Evolutionary conservation across 2,113 vertebrate genomes (phyloP).

Genomic region (Anarhynchus alexandrinus): DNA sequence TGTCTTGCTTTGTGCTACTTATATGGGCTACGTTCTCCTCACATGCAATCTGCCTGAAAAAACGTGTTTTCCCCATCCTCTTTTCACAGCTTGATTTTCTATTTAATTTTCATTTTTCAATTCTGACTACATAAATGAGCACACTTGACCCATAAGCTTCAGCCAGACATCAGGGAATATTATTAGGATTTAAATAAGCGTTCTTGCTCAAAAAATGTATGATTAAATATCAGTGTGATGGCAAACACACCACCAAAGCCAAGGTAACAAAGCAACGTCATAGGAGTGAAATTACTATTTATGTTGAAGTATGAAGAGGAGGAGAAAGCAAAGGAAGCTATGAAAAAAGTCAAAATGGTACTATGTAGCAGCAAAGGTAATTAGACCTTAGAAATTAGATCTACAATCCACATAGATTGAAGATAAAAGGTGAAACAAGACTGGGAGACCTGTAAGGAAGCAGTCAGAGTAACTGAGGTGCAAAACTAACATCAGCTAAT

Average conservation of each 20-base stretch:
- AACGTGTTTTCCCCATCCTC: rapidly evolving
- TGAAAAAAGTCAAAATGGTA: neutral
- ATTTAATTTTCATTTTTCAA: neutral
- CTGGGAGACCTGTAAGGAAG: neutral
- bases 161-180: neutral
- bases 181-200: neutral
- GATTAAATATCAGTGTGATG: neutral
- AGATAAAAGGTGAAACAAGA: neutral
- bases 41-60: neutral
- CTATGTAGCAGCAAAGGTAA: neutral
- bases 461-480: neutral
- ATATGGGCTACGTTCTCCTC: neutral
- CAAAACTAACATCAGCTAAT: neutral
- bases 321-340: neutral
- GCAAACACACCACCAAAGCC: neutral
- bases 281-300: neutral
- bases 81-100: neutral
- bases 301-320: neutral
- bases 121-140: neutral
- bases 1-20: neutral
- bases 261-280: neutral
- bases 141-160: neutral
- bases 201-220: neutral
- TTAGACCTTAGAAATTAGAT: neutral
- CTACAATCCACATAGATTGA: neutral